Evolutionary conservation across 2,113 vertebrate genomes (phyloP), one percentile per base, ranked within the genome.

Genomic region (Sapajus apella): DNA sequence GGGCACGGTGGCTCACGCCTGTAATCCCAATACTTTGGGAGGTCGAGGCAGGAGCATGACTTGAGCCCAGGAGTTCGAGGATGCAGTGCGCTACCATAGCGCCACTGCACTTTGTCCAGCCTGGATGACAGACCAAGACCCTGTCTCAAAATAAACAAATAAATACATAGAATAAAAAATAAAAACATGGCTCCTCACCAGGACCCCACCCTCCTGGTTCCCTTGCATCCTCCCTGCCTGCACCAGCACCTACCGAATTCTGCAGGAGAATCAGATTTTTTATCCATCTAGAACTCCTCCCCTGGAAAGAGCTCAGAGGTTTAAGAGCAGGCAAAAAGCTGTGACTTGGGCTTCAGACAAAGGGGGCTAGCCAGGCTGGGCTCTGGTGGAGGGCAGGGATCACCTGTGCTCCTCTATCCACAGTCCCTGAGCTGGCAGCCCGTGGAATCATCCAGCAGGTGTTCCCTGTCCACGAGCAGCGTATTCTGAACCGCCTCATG

Each of bases 371-470:
- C 45, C 14, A 20, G 45, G 40, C 40, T 43, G 45, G 70, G 61
- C 16, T n/a, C 32, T 35, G 61, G 35, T 25, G 61, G 66, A 50
- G 25, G 35, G 6, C 14, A 0, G 12, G 18, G 52, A 3, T 96
- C 76, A 94, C 93, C 43, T n/a, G 17, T 4, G 12, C 18, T 75
- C 64, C 50, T 92, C 77, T 3, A 73, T 68, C 94, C 79, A 17
- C 98, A 99, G 99, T 99, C 96, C 99, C 99, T 0, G 99, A 99
- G 98, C 98, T 99, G 98, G 99, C 98, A 0, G 99, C 99, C 0
- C 98, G 99, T 3, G 99, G 99, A 2, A 99, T 99, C 97, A 99
- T 99, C 98, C 99, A 99, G 98, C 99, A 99, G 98, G 98, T 99
- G 50, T 99, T 99, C 98, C 99, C 99, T 0, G 99, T 99, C 83